Conservation (phyloP, 2,797 vertebrate genomes). For the Numenius phaeopus region DNA sequence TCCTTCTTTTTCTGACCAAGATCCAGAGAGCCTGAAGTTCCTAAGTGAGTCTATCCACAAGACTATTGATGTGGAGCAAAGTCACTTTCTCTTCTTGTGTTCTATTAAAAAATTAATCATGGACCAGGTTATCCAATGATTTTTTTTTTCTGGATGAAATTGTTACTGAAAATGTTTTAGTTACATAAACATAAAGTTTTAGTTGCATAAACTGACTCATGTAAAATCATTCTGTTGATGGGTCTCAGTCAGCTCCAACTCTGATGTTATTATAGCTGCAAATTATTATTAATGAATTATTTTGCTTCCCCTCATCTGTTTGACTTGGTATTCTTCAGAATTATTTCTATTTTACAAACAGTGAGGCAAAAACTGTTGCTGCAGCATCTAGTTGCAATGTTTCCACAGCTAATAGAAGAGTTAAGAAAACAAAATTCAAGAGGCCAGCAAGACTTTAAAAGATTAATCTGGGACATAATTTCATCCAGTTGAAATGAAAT, state of each 20-base stretch:
- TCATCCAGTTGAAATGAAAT: not conserved
- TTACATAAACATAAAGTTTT: not conserved
- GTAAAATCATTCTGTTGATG: not conserved
- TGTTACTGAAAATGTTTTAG: not conserved
- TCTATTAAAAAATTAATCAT: not conserved
- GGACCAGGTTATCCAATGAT: not conserved
- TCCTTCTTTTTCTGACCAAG: not conserved
- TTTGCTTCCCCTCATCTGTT: not conserved
- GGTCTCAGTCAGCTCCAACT: not conserved
- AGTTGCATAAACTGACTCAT: not conserved
- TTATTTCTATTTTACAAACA: not conserved
- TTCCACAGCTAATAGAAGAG: not conserved
- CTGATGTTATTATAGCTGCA: not conserved
- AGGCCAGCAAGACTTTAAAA: not conserved
- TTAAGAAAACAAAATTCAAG: not conserved
- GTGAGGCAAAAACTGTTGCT: not conserved
- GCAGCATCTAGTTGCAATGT: not conserved
- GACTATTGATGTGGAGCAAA: not conserved
- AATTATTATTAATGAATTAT: not conserved
- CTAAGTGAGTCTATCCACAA: not conserved
- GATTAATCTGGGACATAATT: not conserved
- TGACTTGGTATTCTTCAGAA: not conserved
- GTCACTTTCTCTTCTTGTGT: not conserved
- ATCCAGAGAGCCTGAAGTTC: not conserved
- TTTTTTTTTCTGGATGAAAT: not conserved